Evolutionary conservation across 2,888 invertebrate species (phyloP), one percentile per base, ranked within the genome.

Genomic region (Xanthia icteritia): DNA sequence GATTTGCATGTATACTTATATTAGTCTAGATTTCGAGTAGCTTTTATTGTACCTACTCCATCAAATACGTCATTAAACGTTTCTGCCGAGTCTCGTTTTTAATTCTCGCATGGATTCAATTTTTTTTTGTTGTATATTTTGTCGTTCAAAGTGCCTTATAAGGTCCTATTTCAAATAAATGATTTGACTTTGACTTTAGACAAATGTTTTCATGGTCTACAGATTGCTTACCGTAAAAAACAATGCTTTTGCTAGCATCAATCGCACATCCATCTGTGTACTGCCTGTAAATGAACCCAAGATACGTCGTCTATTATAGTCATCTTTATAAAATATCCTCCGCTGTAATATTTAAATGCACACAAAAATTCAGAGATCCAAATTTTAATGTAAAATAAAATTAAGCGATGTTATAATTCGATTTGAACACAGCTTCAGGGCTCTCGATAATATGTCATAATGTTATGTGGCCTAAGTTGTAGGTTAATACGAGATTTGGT

Each of bases 401-500:
- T 65, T 69, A 70, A 76, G 54, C 80, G 31, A 70, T 73, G 61
- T 48, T 63, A 76, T 67, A 76, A 80, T 76, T 78, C 68, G 72
- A 82, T 82, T 84, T 81, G 70, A 73, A 73, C 69, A 76, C 70
- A 71, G 82, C 82, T 73, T 60, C 56, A 54, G 73, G 83, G 82
- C 73, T 58, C 61, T 71, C 66, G 84, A 78, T 84, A 81, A 78
- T 84, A 77, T 70, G 76, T 78, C 76, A 85, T 77, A 56, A 75
- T 81, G 36, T 73, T 77, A 63, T 75, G 39, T 85, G 85, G 60
- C 63, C 36, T 74, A 85, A 85, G 76, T 85, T 70, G 56, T 74
- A 63, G 73, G 85, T 70, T 84, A 67, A 73, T 80, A 58, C 45
- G 17, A 72, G 76, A 79, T 73, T 79, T 63, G 3, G 31, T 63